phyloP scores from a whole-genome alignment of 2,888 invertebrate genomes.

The Loripinus fragilis region DNA sequence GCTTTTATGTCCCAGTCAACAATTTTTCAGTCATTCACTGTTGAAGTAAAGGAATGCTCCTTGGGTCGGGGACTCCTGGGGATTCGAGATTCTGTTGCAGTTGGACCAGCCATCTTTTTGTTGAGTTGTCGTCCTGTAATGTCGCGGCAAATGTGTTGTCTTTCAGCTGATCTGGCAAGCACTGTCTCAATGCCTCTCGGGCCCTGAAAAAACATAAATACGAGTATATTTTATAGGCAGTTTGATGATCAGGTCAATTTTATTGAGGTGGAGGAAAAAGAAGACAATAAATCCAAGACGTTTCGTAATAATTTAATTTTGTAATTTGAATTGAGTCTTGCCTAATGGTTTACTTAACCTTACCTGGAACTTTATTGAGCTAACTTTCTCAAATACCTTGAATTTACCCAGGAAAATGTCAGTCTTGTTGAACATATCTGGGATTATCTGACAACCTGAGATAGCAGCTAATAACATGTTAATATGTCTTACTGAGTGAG shows the following conservation, averaged over 20 bases:
- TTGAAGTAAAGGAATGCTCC: constrained; percentile 70
- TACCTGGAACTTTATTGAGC: too few relatives aligned
- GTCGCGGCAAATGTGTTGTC: constrained; percentile 98
- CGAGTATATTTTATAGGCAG: not conserved
- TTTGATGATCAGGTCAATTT: too few relatives aligned
- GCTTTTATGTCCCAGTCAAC: too few relatives aligned
- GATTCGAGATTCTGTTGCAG: constrained; percentile 95
- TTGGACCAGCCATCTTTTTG: constrained; percentile 97
- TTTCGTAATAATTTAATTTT: too few relatives aligned
- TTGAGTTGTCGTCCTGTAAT: constrained; percentile 98
- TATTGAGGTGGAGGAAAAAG: too few relatives aligned
- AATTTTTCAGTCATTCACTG: too few relatives aligned
- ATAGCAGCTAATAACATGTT: constrained; percentile 99
- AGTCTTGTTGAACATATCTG: constrained; percentile 89
- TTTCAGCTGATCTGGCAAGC: constrained; percentile 97
- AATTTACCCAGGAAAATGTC: too few relatives aligned
- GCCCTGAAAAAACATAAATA: constrained; percentile 89
- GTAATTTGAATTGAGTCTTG: too few relatives aligned
- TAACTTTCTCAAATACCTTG: too few relatives aligned
- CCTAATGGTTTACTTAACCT: too few relatives aligned
- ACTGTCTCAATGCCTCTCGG: constrained; percentile 97
- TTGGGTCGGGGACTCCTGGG: constrained; percentile 72
- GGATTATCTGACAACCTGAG: constrained; percentile 98
- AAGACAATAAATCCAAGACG: too few relatives aligned
- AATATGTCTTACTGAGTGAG: constrained; percentile 95